Evolutionary conservation across 2,113 vertebrate genomes (phyloP), one percentile per base, ranked within the genome.

Genomic region (Cathartes aura): DNA sequence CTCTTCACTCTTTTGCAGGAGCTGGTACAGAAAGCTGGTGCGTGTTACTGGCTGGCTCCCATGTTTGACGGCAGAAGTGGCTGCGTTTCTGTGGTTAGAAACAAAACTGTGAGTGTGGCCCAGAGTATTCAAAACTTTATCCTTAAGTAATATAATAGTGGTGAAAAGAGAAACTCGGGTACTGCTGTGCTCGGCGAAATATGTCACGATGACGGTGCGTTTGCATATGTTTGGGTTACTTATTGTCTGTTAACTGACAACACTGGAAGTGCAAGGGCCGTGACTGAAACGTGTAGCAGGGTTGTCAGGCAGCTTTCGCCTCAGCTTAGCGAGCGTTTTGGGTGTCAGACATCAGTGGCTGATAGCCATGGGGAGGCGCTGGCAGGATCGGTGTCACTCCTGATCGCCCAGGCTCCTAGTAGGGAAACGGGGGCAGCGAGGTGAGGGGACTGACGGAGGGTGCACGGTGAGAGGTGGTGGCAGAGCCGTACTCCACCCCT

Each of bases 171-270:
- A 34, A 48, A n/a, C 62, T 63, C 2, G 0, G 53, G 27, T 82
- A 15, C 36, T n/a, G 1, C n/a, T 36, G 45, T 30, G 36, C 52
- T 66, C 23, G 60, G n/a, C 1, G 9, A 75, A 71, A 14, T 30
- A 34, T 3, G 19, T 60, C 62, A 13, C 0, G 0, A 7, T 29
- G 72, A 36, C 19, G 6, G 34, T 8, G 22, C 4, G 1, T 47
- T 70, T 11, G 27, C 21, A 53, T 4, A 0, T 29, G 52, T 53
- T 40, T 45, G 12, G 45, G 18, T 50, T 47, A 15, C 12, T 73
- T 64, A 14, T 6, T 67, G n/a, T 43, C n/a, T 27, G 29, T 63
- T 40, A 17, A 8, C 32, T 15, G 10, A 29, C 70, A 68, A 38
- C 71, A 7, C 38, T 21, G 52, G 36, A 18, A 60, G 15, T 11